Percentiles rank a stretch among this genome's conserved stretches.
Evolutionary conservation across 2,888 invertebrate genomes (phyloP).

Genomic region (Sinhomidia bicolor): DNA sequence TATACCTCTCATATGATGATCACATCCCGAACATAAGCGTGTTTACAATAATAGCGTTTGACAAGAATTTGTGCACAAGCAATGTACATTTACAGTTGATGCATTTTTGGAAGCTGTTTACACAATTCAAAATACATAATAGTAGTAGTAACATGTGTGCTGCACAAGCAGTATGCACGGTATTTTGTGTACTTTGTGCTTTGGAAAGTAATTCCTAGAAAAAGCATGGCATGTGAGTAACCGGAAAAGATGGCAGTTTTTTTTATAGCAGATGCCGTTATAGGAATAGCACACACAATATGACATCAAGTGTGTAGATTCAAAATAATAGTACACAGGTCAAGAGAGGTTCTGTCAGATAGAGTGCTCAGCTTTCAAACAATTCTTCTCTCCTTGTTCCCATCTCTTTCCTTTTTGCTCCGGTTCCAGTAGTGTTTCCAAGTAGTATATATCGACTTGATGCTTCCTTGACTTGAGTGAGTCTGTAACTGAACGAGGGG

Average conservation of each 20-base stretch:
- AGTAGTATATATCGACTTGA: conserved; percentile 48
- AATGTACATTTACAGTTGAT: not conserved
- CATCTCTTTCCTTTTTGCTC: not conserved
- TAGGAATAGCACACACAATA: not conserved
- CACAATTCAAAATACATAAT: not conserved
- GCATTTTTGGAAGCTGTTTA: not conserved
- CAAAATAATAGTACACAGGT: conserved; percentile 14
- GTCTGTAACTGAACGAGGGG: conserved; percentile 51
- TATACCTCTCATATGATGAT: too few relatives aligned
- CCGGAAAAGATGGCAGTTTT: too few relatives aligned
- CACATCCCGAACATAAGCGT: too few relatives aligned
- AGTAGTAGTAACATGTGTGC: not conserved
- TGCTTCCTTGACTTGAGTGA: conserved; percentile 67
- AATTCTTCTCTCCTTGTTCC: conserved; percentile 10
- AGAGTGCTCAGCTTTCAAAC: conserved; percentile 28
- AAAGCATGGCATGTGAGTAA: too few relatives aligned
- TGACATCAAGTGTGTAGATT: not conserved
- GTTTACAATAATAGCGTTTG: too few relatives aligned
- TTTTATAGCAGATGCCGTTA: not conserved
- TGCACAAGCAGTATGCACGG: too few relatives aligned
- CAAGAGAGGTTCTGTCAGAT: conserved; percentile 54
- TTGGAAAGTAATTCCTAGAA: too few relatives aligned
- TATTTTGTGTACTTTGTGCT: too few relatives aligned
- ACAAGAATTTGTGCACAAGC: too few relatives aligned
- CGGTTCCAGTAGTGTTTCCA: not conserved